A percentile compares a stretch with the other conserved stretches of the same genome.
Conservation (phyloP, 2,797 vertebrate species). For the Tapera naevia region DNA sequence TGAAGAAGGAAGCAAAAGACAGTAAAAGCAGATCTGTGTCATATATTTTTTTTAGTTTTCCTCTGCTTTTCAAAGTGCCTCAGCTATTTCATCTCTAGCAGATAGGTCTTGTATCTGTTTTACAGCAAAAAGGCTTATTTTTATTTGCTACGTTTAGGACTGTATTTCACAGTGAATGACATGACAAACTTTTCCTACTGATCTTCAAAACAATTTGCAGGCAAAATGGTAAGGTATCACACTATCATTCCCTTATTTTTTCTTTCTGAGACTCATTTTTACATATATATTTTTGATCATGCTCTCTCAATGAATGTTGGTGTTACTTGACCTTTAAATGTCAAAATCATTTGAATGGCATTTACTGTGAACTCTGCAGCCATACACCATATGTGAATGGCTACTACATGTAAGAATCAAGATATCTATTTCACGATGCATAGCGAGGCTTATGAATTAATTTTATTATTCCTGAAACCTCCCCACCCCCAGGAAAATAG, state of each 20-base stretch:
- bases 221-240: not conserved
- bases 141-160: not conserved
- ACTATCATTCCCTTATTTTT: not conserved
- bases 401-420: not conserved
- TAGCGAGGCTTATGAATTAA: not conserved
- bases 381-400: not conserved
- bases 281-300: not conserved
- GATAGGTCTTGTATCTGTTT: not conserved
- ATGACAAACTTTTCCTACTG: not conserved
- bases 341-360: constrained; percentile 17
- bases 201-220: not conserved
- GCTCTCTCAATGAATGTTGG: not conserved
- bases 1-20: not conserved
- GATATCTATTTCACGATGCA: not conserved
- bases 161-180: not conserved
- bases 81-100: not conserved
- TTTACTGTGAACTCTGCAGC: not conserved
- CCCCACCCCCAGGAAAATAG: not conserved
- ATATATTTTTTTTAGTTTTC: not conserved
- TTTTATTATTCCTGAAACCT: constrained; percentile 49
- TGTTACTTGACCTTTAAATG: constrained; percentile 52
- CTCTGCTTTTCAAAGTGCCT: not conserved
- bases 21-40: not conserved
- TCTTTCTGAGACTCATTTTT: not conserved
- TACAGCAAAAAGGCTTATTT: not conserved